Percentiles rank a stretch among this genome's conserved stretches.
Conservation (phyloP, 2,888 invertebrate species). For the Chloroclysta siterata region DNA sequence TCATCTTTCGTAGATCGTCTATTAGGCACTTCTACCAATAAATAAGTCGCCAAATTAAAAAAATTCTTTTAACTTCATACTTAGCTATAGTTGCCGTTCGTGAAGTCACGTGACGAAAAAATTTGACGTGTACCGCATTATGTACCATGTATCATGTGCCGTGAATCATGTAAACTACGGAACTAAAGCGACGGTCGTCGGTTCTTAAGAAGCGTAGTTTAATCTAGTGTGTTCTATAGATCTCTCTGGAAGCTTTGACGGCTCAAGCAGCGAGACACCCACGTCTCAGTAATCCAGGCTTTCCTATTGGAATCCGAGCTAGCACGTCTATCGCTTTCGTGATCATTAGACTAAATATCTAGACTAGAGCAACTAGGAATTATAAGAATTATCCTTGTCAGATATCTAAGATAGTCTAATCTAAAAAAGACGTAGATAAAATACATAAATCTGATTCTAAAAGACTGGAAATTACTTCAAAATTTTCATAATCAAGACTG, state of each 20-base stretch:
- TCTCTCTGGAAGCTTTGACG: constrained; percentile 24
- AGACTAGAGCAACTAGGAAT: constrained; percentile 8
- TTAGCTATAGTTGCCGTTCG: too few relatives aligned
- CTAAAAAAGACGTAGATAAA: not conserved
- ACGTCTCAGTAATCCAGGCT: constrained; percentile 27
- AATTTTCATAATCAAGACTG: too few relatives aligned
- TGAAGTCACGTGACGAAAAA: too few relatives aligned
- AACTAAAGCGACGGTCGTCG: not conserved
- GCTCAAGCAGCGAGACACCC: constrained; percentile 22
- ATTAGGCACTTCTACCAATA: too few relatives aligned
- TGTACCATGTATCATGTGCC: too few relatives aligned
- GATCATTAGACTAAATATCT: constrained; percentile 21
- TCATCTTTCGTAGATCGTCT: too few relatives aligned
- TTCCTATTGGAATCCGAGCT: constrained; percentile 18
- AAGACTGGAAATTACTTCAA: too few relatives aligned
- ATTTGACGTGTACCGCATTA: too few relatives aligned
- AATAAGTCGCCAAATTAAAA: too few relatives aligned
- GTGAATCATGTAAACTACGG: too few relatives aligned
- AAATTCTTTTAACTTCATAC: too few relatives aligned
- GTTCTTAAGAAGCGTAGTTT: not conserved
- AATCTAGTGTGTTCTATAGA: constrained; percentile 13
- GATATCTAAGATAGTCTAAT: not conserved
- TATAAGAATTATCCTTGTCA: constrained; percentile 18
- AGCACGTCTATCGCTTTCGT: constrained; percentile 16
- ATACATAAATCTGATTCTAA: too few relatives aligned